Conservation (phyloP, 2,797 vertebrate genomes). For the Thaleichthys pacificus region DNA sequence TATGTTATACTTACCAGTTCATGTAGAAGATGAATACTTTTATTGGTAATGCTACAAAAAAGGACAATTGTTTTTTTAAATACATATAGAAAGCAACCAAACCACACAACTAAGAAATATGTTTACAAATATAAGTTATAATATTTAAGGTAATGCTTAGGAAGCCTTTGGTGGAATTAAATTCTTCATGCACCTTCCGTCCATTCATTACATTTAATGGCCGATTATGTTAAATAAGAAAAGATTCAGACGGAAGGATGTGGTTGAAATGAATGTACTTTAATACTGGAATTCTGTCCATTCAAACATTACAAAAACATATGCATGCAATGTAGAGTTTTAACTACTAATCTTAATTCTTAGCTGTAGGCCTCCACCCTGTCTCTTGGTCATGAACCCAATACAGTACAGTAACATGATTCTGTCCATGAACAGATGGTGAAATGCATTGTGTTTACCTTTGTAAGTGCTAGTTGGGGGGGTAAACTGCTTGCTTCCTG, state of each 20-base stretch:
- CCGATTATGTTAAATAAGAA: no score
- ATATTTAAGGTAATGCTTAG: neutral
- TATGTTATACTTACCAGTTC: slow-evolving; percentile 38
- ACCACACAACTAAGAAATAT: neutral
- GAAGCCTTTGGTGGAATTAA: no score
- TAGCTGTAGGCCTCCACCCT: slow-evolving; percentile 46
- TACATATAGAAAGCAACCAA: neutral
- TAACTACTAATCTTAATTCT: slow-evolving; percentile 36
- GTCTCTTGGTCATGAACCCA: slow-evolving; percentile 23
- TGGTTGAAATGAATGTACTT: no score
- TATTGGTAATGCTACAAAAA: slow-evolving; percentile 38
- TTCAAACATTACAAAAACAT: slow-evolving; percentile 22
- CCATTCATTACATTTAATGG: no score
- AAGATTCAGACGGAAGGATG: no score
- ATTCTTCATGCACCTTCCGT: no score
- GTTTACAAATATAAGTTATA: neutral
- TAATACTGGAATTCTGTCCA: neutral
- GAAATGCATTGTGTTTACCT: slow-evolving; percentile 72
- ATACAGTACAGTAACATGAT: slow-evolving; percentile 42
- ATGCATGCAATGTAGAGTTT: slow-evolving; percentile 53
- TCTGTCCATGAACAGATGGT: slow-evolving; percentile 58
- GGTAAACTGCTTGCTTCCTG: slow-evolving; percentile 61
- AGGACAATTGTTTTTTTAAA: slow-evolving; percentile 14
- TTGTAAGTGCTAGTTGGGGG: slow-evolving; percentile 48
- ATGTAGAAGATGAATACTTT: slow-evolving; percentile 15